These are phyloP conservation scores for Nephrotoma guestfalica DNA, from an alignment of 2,888 invertebrate genomes.

Conservation along the genomic window DNA sequence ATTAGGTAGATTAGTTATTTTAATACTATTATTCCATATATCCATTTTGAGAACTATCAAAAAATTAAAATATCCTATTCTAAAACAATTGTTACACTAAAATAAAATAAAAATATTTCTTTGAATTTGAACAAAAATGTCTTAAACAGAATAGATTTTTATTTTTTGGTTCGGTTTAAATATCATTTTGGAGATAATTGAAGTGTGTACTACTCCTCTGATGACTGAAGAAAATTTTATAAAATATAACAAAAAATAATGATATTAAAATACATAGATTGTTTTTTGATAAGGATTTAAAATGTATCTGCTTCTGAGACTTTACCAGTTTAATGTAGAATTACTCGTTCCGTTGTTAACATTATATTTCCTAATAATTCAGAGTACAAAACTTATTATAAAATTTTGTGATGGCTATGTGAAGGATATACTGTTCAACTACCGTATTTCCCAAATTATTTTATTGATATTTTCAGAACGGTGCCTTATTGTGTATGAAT, in stretches of 20 bases:
- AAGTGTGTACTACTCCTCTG: background rate
- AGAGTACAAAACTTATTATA: background rate
- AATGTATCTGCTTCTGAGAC: background rate
- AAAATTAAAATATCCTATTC: background rate
- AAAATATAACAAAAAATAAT: background rate
- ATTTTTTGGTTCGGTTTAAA: background rate
- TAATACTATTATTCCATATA: background rate
- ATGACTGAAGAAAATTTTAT: background rate
- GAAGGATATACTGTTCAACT: background rate
- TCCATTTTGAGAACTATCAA: background rate
- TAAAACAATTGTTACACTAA: background rate
- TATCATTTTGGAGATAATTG: background rate
- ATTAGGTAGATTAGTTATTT: background rate
- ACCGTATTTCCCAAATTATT: too few relatives aligned
- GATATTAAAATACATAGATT: background rate
- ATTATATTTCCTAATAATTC: background rate
- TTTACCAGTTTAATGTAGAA: background rate
- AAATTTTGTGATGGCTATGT: background rate
- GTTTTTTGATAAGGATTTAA: background rate
- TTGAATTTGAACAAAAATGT: background rate
- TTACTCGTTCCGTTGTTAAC: background rate
- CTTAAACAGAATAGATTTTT: background rate
- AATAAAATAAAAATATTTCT: background rate
- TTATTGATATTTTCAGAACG: too few relatives aligned
- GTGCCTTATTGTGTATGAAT: too few relatives aligned